Evolutionary conservation across 1,140 invertebrate species (phyloP).

Genomic region (Ylistrum balloti): DNA sequence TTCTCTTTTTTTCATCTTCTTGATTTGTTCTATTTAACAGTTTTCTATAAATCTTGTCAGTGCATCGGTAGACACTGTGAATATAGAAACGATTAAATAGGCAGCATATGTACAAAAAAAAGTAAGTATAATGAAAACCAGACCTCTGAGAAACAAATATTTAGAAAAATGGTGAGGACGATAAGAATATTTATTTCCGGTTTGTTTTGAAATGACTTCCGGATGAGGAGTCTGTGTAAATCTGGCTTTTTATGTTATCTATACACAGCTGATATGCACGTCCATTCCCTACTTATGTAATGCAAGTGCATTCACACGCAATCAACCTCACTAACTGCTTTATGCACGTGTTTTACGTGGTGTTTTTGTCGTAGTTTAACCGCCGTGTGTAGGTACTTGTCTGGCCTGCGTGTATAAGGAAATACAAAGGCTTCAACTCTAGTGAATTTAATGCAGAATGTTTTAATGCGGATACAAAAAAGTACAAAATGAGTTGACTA

Average conservation of each 20-base stretch:
- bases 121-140: neutral
- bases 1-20: too few species aligned
- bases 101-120: too few species aligned
- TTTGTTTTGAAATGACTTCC: conserved; percentile 3
- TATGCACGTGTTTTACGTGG: neutral
- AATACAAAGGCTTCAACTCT: too few species aligned
- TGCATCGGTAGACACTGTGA: too few species aligned
- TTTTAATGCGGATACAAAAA: too few species aligned
- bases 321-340: neutral
- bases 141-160: neutral
- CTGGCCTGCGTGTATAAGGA: neutral
- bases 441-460: too few species aligned
- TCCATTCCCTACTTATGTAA: neutral
- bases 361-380: neutral
- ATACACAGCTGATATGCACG: neutral
- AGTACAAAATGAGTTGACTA: too few species aligned
- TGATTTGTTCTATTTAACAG: too few species aligned
- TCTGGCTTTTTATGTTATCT: neutral
- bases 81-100: too few species aligned
- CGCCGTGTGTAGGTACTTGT: neutral
- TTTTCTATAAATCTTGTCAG: too few species aligned
- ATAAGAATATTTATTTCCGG: neutral
- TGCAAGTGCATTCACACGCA: neutral
- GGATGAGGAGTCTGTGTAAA: neutral
- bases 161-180: neutral